Percentiles rank a stretch among this genome's conserved stretches.
Evolutionary conservation across 2,797 vertebrate species (phyloP).

Genomic region (Platalea minor): DNA sequence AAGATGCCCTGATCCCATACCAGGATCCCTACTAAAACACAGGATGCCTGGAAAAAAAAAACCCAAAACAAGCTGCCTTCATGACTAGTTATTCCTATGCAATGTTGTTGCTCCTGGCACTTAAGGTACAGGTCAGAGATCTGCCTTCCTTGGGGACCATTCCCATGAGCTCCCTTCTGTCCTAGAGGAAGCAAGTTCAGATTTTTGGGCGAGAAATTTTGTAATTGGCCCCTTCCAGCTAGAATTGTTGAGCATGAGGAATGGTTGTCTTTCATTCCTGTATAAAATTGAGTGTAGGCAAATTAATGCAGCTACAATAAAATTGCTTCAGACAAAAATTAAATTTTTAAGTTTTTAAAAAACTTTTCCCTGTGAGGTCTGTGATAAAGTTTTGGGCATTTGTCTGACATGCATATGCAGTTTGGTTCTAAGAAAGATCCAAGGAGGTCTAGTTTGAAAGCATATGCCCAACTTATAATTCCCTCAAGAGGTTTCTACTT

Average conservation of each 20-base stretch:
- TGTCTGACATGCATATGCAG: background rate
- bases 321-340: background rate
- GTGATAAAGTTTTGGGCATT: background rate
- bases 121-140: background rate
- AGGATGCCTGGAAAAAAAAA: background rate
- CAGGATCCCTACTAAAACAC: background rate
- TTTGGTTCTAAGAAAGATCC: background rate
- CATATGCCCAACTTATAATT: background rate
- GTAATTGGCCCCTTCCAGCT: background rate
- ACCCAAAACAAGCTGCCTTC: background rate
- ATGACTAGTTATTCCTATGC: fast-evolving
- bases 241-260: background rate
- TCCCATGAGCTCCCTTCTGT: background rate
- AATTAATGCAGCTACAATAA: background rate
- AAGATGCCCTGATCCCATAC: background rate
- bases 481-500: background rate
- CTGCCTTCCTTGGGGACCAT: background rate
- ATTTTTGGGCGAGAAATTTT: background rate
- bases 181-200: fast-evolving
- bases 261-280: background rate
- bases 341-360: background rate
- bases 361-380: background rate
- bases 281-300: background rate
- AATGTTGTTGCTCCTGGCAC: background rate
- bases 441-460: background rate